Percentiles rank a stretch among this genome's conserved stretches.
These are phyloP conservation scores for Drosophila littoralis DNA, from an alignment of 1,140 invertebrate species.

Conservation along the genomic window DNA sequence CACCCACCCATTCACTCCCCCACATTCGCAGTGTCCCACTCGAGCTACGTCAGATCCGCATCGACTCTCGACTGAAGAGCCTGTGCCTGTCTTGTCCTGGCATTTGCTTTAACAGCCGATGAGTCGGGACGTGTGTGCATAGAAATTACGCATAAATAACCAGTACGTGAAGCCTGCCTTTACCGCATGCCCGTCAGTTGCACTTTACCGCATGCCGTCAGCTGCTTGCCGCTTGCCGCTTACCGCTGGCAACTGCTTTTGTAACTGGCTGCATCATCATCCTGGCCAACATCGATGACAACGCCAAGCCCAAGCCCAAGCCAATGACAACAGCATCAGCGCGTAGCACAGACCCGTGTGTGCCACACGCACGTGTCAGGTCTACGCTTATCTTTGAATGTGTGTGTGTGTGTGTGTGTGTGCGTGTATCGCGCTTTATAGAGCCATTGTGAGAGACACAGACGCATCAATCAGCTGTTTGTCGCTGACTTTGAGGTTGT, in stretches of 20 bases:
- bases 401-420: not conserved
- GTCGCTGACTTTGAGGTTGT: slow-evolving; percentile 55
- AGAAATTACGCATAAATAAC: slow-evolving; percentile 79
- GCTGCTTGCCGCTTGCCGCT: not conserved
- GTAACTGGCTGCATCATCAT: slow-evolving; percentile 59
- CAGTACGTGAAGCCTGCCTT: slow-evolving; percentile 32
- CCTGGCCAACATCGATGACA: slow-evolving; percentile 63
- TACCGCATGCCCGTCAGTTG: too few relatives aligned
- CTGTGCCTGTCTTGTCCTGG: slow-evolving; percentile 36
- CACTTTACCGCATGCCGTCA: not conserved
- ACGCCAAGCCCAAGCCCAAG: slow-evolving; percentile 59
- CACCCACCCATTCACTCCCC: too few relatives aligned
- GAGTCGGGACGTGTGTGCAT: slow-evolving; percentile 58
- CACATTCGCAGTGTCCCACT: slow-evolving; percentile 4
- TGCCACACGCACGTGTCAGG: slow-evolving; percentile 23
- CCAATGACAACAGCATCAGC: slow-evolving; percentile 45
- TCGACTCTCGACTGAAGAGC: slow-evolving; percentile 34
- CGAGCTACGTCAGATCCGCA: slow-evolving; percentile 8
- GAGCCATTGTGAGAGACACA: slow-evolving; percentile 51
- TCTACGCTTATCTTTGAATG: slow-evolving; percentile 3
- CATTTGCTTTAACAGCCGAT: slow-evolving; percentile 52
- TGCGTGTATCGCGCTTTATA: not conserved
- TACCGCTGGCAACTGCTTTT: slow-evolving; percentile 50
- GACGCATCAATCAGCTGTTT: slow-evolving; percentile 75
- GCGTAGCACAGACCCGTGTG: slow-evolving; percentile 5